phyloP scores from a whole-genome alignment of 2,888 invertebrate species.

The Ischnus inquisitorius region DNA sequence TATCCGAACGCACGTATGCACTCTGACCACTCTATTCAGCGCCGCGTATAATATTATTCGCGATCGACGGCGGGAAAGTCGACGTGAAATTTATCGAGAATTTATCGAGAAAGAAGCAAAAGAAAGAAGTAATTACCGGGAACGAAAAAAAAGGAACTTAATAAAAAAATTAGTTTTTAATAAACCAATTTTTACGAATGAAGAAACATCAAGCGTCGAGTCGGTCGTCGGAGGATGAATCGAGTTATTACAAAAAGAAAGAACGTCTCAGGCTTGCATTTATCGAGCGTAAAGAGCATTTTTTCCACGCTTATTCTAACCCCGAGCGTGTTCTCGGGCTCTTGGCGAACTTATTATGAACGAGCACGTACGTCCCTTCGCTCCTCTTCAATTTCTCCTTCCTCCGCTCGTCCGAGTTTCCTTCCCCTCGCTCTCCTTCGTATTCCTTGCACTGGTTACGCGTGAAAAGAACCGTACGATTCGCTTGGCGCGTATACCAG shows the following conservation, averaged over 20 bases:
- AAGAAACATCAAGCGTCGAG: too few species aligned
- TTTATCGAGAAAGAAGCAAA: too few species aligned
- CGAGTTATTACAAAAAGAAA: not conserved
- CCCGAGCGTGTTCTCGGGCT: conserved; percentile 5
- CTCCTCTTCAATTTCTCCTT: conserved; percentile 16
- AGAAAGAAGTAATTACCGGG: too few species aligned
- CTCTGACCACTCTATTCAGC: conserved; percentile 5
- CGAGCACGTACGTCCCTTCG: conserved; percentile 49
- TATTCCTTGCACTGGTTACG: conserved; percentile 46
- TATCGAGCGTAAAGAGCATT: not conserved
- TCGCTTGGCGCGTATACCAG: conserved; percentile 46
- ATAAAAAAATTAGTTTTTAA: too few species aligned
- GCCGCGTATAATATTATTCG: not conserved
- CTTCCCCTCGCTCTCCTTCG: not conserved
- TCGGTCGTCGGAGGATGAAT: not conserved
- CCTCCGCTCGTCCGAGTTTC: not conserved
- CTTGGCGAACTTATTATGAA: conserved; percentile 33
- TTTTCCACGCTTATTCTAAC: conserved; percentile 1
- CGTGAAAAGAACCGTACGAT: conserved; percentile 60
- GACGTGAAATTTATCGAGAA: not conserved
- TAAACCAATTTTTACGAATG: too few species aligned
- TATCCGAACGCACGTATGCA: conserved; percentile 2
- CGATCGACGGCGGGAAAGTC: not conserved
- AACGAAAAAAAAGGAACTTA: too few species aligned
- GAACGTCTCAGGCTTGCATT: not conserved